phyloP scores from a whole-genome alignment of 2,797 vertebrate genomes.

The Zalophus californianus region DNA sequence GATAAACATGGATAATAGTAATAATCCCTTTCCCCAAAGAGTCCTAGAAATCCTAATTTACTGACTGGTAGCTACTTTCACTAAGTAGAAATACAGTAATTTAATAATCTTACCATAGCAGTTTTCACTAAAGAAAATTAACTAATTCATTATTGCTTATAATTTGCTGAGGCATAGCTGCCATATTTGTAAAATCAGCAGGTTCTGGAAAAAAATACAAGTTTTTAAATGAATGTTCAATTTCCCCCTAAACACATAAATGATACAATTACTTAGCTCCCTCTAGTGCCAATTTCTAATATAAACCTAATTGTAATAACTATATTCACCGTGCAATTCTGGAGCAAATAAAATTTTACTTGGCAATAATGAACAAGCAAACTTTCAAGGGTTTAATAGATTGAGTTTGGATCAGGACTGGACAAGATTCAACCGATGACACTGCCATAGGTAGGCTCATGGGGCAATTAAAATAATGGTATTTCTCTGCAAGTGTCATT shows the following conservation, averaged over 20 bases:
- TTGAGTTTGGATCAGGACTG: constrained; percentile 77
- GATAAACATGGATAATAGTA: constrained; percentile 87
- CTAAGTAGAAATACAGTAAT: constrained; percentile 90
- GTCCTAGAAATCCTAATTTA: constrained; percentile 90
- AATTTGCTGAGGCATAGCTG: constrained; percentile 92
- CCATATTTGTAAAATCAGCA: constrained; percentile 93
- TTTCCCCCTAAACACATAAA: constrained; percentile 86
- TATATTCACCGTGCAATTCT: constrained; percentile 84
- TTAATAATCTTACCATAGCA: constrained; percentile 91
- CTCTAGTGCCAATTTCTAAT: constrained; percentile 94
- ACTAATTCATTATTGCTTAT: constrained; percentile 93
- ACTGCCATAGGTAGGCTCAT: constrained; percentile 61
- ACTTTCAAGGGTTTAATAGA: constrained; percentile 83
- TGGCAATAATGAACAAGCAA: constrained; percentile 88
- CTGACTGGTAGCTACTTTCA: constrained; percentile 86
- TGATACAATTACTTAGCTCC: constrained; percentile 96
- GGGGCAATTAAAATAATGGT: constrained; percentile 62
- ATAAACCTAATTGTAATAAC: constrained; percentile 85
- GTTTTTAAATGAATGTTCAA: constrained; percentile 91
- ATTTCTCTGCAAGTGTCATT: constrained; percentile 21
- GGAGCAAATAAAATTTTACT: constrained; percentile 89
- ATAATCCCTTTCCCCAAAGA: constrained; percentile 88
- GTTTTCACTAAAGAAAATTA: constrained; percentile 92
- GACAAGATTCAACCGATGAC: constrained; percentile 78
- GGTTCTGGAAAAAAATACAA: constrained; percentile 86